Evolutionary conservation across 2,113 vertebrate species (phyloP), one percentile per base, ranked within the genome.

Genomic region (Paralichthys olivaceus): DNA sequence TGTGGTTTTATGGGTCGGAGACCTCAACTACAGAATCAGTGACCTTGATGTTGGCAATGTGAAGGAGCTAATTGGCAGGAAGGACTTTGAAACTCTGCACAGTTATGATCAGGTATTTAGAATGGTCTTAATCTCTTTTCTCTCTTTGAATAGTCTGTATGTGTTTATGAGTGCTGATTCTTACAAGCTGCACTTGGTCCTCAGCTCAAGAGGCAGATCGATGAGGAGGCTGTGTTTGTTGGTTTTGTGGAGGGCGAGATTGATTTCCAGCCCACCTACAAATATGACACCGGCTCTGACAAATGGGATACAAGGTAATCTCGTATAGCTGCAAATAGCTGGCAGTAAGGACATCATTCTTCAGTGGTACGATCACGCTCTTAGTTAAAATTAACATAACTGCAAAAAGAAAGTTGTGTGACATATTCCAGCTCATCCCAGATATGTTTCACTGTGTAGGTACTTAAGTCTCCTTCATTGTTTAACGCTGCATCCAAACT

Each of bases 11-110:
- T 99, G 98, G 98, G 68, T 99, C 70, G 98, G 98, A 29, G 98
- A 99, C 92, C 95, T 99, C 64, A 99, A 99, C 95, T 99, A 99
- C 92, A 94, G 97, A 63, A 94, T 99, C 92, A 95, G 95, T 86
- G 96, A 97, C 0, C 92, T 97, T 78, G 96, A 97, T 1, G 93
- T 95, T n/a, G 93, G 94, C n/a, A 89, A 81, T 56, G 96, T 99
- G 83, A 99, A 99, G 92, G 94, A 95, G 28, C 93, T 98, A 0
- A 93, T 98, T 11, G 90, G 94, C 76, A 95, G 94, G 80, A 95
- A 95, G 70, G 96, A 96, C 23, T 99, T 96, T 93, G 78, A 89
- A 66, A 94, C 87, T 15, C 94, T 99, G 34, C 93, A 95, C 84
- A 90, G 54, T 0, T 94, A 95, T 15, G 98, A 99, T 86, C 98